phyloP scores from a whole-genome alignment of 2,113 vertebrate species.

The Narcine bancroftii region DNA sequence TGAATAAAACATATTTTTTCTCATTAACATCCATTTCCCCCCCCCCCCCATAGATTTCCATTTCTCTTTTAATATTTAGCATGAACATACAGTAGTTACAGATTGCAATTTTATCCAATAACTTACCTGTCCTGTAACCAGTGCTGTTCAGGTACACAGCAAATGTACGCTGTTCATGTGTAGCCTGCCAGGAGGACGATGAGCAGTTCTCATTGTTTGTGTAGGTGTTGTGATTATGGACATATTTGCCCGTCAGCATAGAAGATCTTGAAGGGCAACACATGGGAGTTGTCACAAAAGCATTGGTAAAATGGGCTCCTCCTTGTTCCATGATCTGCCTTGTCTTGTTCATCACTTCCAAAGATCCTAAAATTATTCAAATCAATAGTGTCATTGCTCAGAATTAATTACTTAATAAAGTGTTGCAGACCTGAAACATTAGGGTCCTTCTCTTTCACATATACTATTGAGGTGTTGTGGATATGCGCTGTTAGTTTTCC shows the following conservation, averaged over 20 bases:
- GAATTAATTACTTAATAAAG: not conserved
- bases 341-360: conserved; percentile 98
- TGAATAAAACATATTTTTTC: not conserved
- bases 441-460: no score
- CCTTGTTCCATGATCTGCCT: conserved; percentile 84
- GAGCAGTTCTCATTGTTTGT: conserved; percentile 99
- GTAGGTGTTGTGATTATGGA: conserved; percentile 96
- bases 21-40: not conserved
- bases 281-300: conserved; percentile 95
- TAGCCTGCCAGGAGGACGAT: conserved; percentile 89
- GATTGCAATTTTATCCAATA: not conserved
- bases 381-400: not conserved
- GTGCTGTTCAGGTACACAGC: conserved; percentile 89
- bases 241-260: conserved; percentile 90
- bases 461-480: no score
- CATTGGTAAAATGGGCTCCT: conserved; percentile 87
- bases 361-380: conserved; percentile 69
- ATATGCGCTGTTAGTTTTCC: no score
- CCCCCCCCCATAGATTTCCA: not conserved
- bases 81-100: not conserved
- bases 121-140: conserved; percentile 87
- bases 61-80: not conserved
- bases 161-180: conserved; percentile 84
- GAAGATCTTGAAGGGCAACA: conserved; percentile 94
- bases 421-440: no score